Evolutionary conservation across 2,113 vertebrate species (phyloP).

Genomic region (Marmota monax): DNA sequence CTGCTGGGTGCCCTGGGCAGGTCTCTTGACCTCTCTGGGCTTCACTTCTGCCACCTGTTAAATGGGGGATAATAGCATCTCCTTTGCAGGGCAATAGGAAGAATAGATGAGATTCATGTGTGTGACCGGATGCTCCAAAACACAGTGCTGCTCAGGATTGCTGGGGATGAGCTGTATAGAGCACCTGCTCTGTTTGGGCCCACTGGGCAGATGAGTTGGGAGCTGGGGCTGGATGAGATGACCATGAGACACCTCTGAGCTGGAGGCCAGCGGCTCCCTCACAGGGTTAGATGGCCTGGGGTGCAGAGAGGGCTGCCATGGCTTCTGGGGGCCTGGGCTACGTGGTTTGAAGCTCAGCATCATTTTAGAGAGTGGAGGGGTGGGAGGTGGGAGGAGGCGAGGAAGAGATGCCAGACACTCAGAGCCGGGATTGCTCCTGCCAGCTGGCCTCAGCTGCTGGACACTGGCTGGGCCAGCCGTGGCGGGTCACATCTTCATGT

Average conservation of each 20-base stretch:
- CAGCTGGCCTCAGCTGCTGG: background rate
- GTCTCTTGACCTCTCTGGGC: background rate
- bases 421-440: background rate
- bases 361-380: background rate
- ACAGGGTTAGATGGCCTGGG: background rate
- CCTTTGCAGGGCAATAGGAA: background rate
- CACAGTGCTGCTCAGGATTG: too few relatives aligned
- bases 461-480: background rate
- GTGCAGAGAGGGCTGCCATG: background rate
- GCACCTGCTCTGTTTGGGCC: background rate
- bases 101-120: background rate
- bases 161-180: too few relatives aligned
- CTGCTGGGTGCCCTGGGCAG: background rate
- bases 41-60: background rate
- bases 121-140: accelerated
- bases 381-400: background rate
- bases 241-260: background rate
- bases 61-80: background rate
- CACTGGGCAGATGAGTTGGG: background rate
- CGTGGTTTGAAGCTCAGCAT: background rate
- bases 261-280: background rate
- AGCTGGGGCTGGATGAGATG: background rate
- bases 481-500: accelerated
- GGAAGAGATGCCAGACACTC: background rate
- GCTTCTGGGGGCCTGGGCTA: background rate